phyloP scores from a whole-genome alignment of 2,797 vertebrate species.

The Scarus forsteni region DNA sequence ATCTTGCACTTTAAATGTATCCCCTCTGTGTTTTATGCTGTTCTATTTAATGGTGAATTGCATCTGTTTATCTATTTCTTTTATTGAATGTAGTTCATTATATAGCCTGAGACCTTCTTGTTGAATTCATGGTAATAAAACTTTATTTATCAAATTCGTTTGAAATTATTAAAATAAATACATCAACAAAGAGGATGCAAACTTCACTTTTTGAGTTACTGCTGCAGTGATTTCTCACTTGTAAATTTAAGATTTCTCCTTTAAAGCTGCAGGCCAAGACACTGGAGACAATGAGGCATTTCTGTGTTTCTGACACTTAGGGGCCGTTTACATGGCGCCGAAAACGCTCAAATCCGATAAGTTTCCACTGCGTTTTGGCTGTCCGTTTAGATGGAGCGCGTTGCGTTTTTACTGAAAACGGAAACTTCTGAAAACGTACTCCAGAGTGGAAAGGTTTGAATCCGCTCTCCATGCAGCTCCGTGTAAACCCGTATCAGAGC shows the following conservation, averaged over 20 bases:
- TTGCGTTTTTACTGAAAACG: too few species aligned
- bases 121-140: slow-evolving; percentile 47
- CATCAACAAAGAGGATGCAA: neutral
- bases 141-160: slow-evolving; percentile 61
- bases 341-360: too few species aligned
- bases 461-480: too few species aligned
- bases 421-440: too few species aligned
- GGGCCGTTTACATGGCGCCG: too few species aligned
- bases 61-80: neutral
- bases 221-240: neutral
- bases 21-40: slow-evolving; percentile 8
- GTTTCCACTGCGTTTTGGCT: too few species aligned
- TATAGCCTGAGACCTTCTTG: slow-evolving; percentile 35
- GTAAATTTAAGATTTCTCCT: neutral
- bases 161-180: slow-evolving; percentile 22
- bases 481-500: too few species aligned
- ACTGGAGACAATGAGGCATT: too few species aligned
- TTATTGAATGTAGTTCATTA: slow-evolving; percentile 29
- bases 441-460: too few species aligned
- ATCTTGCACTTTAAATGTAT: slow-evolving; percentile 40
- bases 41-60: slow-evolving; percentile 25
- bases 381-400: too few species aligned
- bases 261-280: neutral
- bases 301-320: too few species aligned
- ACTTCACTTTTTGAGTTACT: neutral